Evolutionary conservation across 2,113 vertebrate species (phyloP).

Genomic region (Brachionichthys hirsutus): DNA sequence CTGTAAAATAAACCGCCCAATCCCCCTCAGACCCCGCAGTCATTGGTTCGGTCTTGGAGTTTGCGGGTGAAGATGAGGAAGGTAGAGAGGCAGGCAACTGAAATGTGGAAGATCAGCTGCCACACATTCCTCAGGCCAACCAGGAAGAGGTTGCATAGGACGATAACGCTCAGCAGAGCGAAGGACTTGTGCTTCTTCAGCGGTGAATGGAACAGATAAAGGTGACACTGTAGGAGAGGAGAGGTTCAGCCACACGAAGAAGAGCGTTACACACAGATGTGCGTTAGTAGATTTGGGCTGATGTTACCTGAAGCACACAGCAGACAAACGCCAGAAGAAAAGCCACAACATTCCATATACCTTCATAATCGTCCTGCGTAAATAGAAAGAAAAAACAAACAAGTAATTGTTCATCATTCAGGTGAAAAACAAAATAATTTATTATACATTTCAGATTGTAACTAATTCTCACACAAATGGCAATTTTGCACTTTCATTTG

Average conservation of each 20-base stretch:
- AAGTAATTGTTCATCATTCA: neutral
- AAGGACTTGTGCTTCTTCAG: constrained; percentile 82
- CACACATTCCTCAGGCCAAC: constrained; percentile 85
- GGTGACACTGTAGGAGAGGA: constrained; percentile 81
- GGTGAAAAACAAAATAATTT: neutral
- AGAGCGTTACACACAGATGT: neutral
- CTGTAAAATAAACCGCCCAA: neutral
- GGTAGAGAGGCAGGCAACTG: constrained; percentile 84
- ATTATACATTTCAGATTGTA: no score
- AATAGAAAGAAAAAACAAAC: neutral
- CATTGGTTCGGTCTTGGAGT: constrained; percentile 80
- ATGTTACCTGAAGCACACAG: constrained; percentile 86
- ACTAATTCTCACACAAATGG: no score
- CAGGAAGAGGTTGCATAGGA: constrained; percentile 87
- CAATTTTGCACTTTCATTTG: neutral
- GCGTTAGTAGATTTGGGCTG: neutral
- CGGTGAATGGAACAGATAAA: constrained; percentile 90
- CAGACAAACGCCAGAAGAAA: constrained; percentile 89
- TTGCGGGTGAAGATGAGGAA: constrained; percentile 84
- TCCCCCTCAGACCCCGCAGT: constrained; percentile 83
- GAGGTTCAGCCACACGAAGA: no score
- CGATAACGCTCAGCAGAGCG: constrained; percentile 74
- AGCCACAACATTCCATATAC: constrained; percentile 86
- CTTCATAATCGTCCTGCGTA: constrained; percentile 85
- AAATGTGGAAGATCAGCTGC: constrained; percentile 91